Evolutionary conservation across 2,113 vertebrate genomes (phyloP), one percentile per base, ranked within the genome.

Genomic region (Sardina pilchardus): DNA sequence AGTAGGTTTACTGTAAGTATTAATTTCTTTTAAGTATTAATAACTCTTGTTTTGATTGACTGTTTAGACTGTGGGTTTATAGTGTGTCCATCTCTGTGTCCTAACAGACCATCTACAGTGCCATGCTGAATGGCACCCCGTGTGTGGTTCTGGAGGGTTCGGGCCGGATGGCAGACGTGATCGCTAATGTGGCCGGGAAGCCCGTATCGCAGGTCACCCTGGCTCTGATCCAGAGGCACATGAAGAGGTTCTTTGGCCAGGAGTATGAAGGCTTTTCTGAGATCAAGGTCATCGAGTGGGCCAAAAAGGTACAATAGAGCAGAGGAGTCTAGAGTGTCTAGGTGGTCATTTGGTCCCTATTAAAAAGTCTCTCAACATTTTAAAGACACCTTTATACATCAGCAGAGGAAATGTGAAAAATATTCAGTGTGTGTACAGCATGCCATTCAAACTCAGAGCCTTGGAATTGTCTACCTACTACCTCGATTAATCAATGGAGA

Each of bases 71-170:
- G 45, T n/a, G n/a, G n/a, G n/a, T 26, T 17, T 34, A 26, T n/a
- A 78, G 45, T 12, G 10, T 81, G 34, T 43, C 24, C 48, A 56
- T 45, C 17, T 53, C 26, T 84, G 5, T 3, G 43, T 89, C 84
- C 39, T 82, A 44, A 67, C 93, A 99, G 98, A 99, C 98, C 56
- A 97, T 99, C 90, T 96, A 97, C 91, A 97, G 96, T 0, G 96
- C 98, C 83, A 96, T 99, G 94, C 92, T 93, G 84, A 96, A 96
- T 0, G 95, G 94, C 81, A 99, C 96, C 0, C 98, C 98, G 0
- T 99, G 97, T 9, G 97, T 99, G 87, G 89, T 99, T 0, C 91
- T 99, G 93, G 97, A 97, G 90, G 97, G 98, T 5, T 99, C 98
- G 0, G 98, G 98, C 1, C 96, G 97, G 0, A 95, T 99, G 86